A percentile compares a stretch with the other conserved stretches of the same genome.
Conservation (phyloP, 2,888 invertebrate species). For the Geotrupes spiniger region DNA sequence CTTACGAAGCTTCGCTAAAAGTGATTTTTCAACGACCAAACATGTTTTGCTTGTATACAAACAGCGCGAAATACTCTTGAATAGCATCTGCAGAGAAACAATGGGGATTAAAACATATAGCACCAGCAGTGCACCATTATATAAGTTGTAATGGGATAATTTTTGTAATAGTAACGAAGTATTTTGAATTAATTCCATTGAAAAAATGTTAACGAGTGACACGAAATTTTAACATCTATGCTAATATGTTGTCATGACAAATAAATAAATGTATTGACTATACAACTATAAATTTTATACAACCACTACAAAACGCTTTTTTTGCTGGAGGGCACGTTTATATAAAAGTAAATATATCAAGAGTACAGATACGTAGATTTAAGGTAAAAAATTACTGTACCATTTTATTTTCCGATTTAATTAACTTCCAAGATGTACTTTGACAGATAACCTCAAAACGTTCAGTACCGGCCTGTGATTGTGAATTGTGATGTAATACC, state of each 20-base stretch:
- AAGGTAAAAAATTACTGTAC: slow-evolving; percentile 14
- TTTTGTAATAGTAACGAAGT: background rate
- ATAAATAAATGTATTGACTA: slow-evolving; percentile 23
- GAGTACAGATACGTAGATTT: no score
- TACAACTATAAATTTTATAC: slow-evolving; percentile 7
- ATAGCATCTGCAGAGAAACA: slow-evolving; percentile 17
- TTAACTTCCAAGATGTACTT: background rate
- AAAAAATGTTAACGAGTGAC: background rate
- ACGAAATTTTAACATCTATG: background rate
- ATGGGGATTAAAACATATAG: slow-evolving; percentile 9
- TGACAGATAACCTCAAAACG: slow-evolving; percentile 19
- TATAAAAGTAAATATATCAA: no score
- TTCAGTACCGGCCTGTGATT: background rate
- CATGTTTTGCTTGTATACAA: slow-evolving; percentile 57
- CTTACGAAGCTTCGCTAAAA: slow-evolving; percentile 81
- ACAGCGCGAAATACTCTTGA: slow-evolving; percentile 45
- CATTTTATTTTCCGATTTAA: slow-evolving; percentile 6
- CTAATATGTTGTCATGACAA: slow-evolving; percentile 31
- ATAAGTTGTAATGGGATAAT: background rate
- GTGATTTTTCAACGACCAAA: slow-evolving; percentile 65
- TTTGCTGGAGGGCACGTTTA: no score
- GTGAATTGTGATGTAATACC: slow-evolving; percentile 9
- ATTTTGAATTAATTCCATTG: slow-evolving; percentile 5
- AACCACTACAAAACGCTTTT: background rate
- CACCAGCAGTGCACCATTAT: background rate